Conservation (phyloP, 2,113 vertebrate species). For the Odocoileus virginianus region DNA sequence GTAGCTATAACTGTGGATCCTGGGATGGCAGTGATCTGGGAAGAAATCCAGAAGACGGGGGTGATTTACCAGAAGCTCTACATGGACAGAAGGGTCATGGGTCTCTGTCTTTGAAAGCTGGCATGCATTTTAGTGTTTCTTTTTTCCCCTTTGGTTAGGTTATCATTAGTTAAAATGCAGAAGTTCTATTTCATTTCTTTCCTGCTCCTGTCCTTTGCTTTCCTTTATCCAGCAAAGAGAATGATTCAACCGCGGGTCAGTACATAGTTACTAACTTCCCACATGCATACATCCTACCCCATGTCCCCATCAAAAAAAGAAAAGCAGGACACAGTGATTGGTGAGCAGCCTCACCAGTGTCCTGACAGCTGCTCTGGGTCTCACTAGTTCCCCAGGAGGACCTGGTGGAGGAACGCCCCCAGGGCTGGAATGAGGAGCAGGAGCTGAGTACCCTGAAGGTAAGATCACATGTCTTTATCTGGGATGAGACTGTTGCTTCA, state of each 20-base stretch:
- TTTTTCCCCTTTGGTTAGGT: neutral
- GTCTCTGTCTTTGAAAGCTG: neutral
- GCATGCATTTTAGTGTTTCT: neutral
- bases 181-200: neutral
- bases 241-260: neutral
- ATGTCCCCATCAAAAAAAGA: neutral
- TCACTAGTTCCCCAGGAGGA: neutral
- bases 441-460: neutral
- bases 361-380: neutral
- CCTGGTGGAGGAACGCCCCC: neutral
- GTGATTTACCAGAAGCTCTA: neutral
- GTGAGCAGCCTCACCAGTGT: neutral
- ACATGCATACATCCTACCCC: fast-evolving
- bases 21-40: neutral
- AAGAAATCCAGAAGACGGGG: neutral
- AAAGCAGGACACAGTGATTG: neutral
- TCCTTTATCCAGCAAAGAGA: neutral
- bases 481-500: neutral
- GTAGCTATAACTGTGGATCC: neutral
- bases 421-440: neutral
- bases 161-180: neutral
- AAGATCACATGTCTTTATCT: neutral
- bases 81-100: neutral
- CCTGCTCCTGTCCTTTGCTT: neutral
- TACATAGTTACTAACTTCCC: neutral